These are phyloP conservation scores for Drosophila subpulchrella DNA, from an alignment of 1,140 invertebrate species.

Conservation along the genomic window DNA sequence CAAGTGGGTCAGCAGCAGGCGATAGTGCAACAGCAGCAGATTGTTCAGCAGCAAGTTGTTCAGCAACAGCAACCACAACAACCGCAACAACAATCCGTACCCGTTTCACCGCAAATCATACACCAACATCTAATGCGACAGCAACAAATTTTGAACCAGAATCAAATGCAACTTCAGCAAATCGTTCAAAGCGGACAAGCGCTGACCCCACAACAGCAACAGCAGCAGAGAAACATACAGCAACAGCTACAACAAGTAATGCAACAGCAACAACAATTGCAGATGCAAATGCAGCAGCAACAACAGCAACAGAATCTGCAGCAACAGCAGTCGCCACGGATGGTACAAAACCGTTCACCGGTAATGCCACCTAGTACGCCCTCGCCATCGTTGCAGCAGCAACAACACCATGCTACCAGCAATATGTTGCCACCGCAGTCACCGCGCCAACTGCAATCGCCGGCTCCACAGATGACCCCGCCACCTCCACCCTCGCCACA, in stretches of 20 bases:
- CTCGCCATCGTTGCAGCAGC: constrained; percentile 68
- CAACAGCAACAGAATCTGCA: constrained; percentile 75
- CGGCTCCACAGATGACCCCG: constrained; percentile 83
- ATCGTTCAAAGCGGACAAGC: constrained; percentile 75
- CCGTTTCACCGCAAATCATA: constrained; percentile 76
- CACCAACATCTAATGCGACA: constrained; percentile 77
- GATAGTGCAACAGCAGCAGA: constrained; percentile 43
- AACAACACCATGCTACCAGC: constrained; percentile 58
- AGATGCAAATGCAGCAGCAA: constrained; percentile 69
- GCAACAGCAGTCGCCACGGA: constrained; percentile 84
- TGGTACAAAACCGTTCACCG: constrained; percentile 74
- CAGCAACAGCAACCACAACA: constrained; percentile 58
- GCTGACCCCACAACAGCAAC: constrained; percentile 72
- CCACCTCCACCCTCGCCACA: constrained; percentile 78
- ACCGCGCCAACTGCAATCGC: constrained; percentile 76
- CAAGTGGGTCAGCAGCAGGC: constrained; percentile 39
- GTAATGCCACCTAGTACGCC: constrained; percentile 69
- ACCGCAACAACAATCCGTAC: constrained; percentile 52
- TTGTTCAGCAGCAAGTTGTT: constrained; percentile 49
- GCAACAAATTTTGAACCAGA: constrained; percentile 73
- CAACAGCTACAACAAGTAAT: constrained; percentile 58
- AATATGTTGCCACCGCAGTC: constrained; percentile 79
- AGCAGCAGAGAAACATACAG: constrained; percentile 60
- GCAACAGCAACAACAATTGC: constrained; percentile 67
- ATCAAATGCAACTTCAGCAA: constrained; percentile 81